Conservation (phyloP, 2,888 invertebrate genomes). For the Nemurella pictetii region DNA sequence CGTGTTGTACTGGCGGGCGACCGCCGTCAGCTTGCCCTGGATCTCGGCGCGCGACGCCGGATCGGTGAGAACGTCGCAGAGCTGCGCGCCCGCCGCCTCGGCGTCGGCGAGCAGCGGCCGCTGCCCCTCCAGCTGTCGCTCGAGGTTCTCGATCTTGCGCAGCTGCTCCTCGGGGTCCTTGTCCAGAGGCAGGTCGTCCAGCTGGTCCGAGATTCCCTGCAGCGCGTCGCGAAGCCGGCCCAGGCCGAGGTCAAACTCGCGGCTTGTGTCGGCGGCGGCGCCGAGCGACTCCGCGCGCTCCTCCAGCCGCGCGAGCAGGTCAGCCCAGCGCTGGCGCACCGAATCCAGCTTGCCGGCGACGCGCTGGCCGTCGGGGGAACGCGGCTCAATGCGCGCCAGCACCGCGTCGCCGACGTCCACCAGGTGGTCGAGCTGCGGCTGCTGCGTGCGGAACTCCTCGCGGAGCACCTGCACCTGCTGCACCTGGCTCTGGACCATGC, state of each 20-base stretch:
- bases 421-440: constrained; percentile 84
- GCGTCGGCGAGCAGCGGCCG: constrained; percentile 84
- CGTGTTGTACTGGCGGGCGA: constrained; percentile 86
- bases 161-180: constrained; percentile 86
- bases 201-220: constrained; percentile 81
- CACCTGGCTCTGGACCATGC: constrained; percentile 94
- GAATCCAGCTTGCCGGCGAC: constrained; percentile 71
- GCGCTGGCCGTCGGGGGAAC: constrained; percentile 64
- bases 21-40: constrained; percentile 80
- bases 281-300: constrained; percentile 87
- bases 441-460: constrained; percentile 92
- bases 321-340: constrained; percentile 52
- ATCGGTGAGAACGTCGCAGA: constrained; percentile 86
- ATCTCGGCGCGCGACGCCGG: constrained; percentile 89
- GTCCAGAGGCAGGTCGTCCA: constrained; percentile 79
- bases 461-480: constrained; percentile 85
- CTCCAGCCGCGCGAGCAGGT: constrained; percentile 69
- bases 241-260: constrained; percentile 89
- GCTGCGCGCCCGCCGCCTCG: constrained; percentile 85
- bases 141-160: constrained; percentile 83
- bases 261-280: constrained; percentile 88
- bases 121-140: constrained; percentile 86
- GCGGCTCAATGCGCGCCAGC: constrained; percentile 60
- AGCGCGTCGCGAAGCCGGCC: constrained; percentile 83
- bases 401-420: constrained; percentile 79